Evolutionary conservation across 2,113 vertebrate genomes (phyloP), one percentile per base, ranked within the genome.

Genomic region (Myiozetetes cayanensis): DNA sequence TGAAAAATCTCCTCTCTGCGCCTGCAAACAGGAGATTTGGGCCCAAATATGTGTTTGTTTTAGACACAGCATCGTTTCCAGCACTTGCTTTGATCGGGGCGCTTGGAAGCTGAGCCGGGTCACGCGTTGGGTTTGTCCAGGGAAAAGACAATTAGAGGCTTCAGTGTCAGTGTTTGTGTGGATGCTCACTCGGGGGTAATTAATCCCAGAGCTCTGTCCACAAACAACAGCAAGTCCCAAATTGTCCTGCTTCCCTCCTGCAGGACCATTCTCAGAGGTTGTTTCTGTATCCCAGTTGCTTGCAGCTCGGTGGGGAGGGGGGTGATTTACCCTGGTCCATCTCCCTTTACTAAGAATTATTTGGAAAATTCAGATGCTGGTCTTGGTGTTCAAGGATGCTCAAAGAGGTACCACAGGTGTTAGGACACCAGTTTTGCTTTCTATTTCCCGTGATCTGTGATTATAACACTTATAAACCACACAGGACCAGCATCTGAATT

Each of bases 101-200:
- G 2, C 84, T 83, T 1, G 37, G 83, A 68, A 78, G 49, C 58
- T 12, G 2, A 76, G 68, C 25, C 3, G 1, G 50, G 88, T 75
- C 89, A 31, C 18, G 52, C 11, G 53, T n/a, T 1, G 24, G 75
- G 10, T 77, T 72, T 53, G 83, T 80, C 63, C 94, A 53, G 82
- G 20, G 52, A 35, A 92, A 88, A 66, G 43, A 85, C 90, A 85
- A 72, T 67, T 37, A 56, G 85, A 80, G 72, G 88, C 58, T 92
- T 88, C 5, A 18, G 41, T 85, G 73, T n/a, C 50, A 46, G 79
- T 12, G 83, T 73, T 68, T 79, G 92, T 37, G 21, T 1, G 31
- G 59, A 14, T 1, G 0, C 27, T 85, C 33, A 6, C 72, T 41
- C 8, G 46, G 14, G 80, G 52, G 18, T 21, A 37, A 75, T 50